phyloP scores from a whole-genome alignment of 2,888 invertebrate genomes.

The Hyalella azteca region DNA sequence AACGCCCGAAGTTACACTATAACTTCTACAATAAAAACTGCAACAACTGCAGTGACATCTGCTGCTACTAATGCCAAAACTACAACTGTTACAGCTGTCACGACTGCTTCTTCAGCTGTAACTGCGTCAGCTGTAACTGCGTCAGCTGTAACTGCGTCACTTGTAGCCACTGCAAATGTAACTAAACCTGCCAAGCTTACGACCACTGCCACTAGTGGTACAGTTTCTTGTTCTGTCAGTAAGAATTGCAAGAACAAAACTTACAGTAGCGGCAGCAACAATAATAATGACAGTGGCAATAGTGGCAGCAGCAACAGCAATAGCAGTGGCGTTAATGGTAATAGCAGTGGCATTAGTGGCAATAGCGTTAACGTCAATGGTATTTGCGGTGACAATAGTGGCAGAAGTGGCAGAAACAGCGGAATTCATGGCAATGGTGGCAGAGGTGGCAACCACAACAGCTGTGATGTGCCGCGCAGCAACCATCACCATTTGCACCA shows the following conservation, averaged over 20 bases:
- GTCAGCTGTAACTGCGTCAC: background rate
- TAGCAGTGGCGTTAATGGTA: background rate
- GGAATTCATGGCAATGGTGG: background rate
- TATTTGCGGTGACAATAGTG: too few species aligned
- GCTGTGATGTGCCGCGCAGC: background rate
- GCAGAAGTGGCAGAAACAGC: background rate
- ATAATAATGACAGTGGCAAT: background rate
- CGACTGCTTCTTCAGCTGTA: background rate
- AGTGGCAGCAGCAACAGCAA: background rate
- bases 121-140: background rate
- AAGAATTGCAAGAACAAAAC: too few species aligned
- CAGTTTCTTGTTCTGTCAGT: background rate
- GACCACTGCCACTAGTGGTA: background rate
- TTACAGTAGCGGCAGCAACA: background rate
- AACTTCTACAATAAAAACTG: background rate
- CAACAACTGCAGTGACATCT: background rate
- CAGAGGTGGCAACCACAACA: background rate
- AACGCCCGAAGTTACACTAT: too few species aligned
- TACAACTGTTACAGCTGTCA: background rate
- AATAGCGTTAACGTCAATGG: background rate
- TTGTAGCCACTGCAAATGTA: background rate
- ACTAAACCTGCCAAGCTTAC: background rate
- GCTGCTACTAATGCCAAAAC: background rate
- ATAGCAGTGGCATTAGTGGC: background rate
- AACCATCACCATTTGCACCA: slow-evolving; percentile 33